Evolutionary conservation across 2,888 invertebrate species (phyloP).

Genomic region (Frankliniella intonsa): DNA sequence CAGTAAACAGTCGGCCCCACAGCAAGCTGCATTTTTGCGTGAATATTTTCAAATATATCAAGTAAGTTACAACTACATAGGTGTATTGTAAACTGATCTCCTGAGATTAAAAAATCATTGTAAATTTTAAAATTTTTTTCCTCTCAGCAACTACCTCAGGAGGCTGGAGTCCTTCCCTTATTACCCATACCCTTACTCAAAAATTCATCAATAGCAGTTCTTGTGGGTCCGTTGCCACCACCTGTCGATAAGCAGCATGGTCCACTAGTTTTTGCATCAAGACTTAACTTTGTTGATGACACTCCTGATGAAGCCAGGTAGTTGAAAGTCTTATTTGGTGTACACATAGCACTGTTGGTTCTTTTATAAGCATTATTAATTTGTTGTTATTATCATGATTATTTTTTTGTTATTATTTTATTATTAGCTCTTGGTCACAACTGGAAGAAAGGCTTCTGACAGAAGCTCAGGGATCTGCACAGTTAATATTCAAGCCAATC

Average conservation of each 20-base stretch:
- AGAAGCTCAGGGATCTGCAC: constrained; percentile 61
- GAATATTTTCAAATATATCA: constrained; percentile 83
- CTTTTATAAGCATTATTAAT: background rate
- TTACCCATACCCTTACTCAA: background rate
- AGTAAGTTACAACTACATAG: constrained; percentile 53
- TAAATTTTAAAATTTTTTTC: background rate
- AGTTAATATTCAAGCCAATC: constrained; percentile 74
- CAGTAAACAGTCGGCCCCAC: constrained; percentile 64
- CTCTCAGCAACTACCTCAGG: background rate
- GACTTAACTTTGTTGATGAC: constrained; percentile 36
- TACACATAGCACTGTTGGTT: background rate
- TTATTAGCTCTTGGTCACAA: constrained; percentile 57
- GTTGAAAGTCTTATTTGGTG: background rate
- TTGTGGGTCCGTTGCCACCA: background rate
- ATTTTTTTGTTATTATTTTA: constrained; percentile 21
- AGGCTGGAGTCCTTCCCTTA: background rate
- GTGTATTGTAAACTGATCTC: constrained; percentile 22
- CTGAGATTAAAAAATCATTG: background rate
- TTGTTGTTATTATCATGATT: background rate
- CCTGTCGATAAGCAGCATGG: constrained; percentile 2
- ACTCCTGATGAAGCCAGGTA: constrained; percentile 34
- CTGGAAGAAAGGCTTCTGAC: constrained; percentile 73
- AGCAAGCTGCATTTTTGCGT: constrained; percentile 75
- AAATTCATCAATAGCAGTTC: background rate
- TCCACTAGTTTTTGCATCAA: constrained; percentile 24